phyloP scores from a whole-genome alignment of 2,113 vertebrate genomes.

The Pleuronectes platessa region DNA sequence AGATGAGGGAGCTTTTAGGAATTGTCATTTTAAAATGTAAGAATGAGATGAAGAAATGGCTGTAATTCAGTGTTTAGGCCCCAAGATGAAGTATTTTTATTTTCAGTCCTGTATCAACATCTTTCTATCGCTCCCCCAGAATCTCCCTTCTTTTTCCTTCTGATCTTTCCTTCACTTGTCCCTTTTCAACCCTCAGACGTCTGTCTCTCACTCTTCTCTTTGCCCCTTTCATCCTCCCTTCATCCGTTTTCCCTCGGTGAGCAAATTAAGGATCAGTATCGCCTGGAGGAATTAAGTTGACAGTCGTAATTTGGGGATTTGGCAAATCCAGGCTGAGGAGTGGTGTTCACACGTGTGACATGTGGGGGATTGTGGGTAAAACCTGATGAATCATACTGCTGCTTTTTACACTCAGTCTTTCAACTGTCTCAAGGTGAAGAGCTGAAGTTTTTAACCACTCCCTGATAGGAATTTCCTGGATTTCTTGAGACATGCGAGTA shows the following conservation, averaged over 20 bases:
- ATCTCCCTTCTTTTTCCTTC: too few relatives aligned
- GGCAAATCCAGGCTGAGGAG: background rate
- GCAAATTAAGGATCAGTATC: constrained; percentile 39
- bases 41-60: too few relatives aligned
- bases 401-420: background rate
- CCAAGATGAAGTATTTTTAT: too few relatives aligned
- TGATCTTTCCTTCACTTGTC: background rate
- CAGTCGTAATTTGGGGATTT: background rate
- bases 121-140: background rate
- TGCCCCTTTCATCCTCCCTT: background rate
- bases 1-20: background rate
- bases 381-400: background rate
- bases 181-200: background rate
- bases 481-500: background rate
- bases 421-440: too few relatives aligned
- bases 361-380: constrained; percentile 7
- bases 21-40: too few relatives aligned
- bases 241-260: background rate
- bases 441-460: too few relatives aligned
- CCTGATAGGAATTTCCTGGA: background rate
- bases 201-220: constrained; percentile 1
- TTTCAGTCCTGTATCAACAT: background rate
- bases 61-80: background rate
- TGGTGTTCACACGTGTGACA: background rate
- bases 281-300: background rate